Base-by-base conservation (phyloP, 2,113 vertebrate genomes). In the Dendropsophus ebraccatus region DNA sequence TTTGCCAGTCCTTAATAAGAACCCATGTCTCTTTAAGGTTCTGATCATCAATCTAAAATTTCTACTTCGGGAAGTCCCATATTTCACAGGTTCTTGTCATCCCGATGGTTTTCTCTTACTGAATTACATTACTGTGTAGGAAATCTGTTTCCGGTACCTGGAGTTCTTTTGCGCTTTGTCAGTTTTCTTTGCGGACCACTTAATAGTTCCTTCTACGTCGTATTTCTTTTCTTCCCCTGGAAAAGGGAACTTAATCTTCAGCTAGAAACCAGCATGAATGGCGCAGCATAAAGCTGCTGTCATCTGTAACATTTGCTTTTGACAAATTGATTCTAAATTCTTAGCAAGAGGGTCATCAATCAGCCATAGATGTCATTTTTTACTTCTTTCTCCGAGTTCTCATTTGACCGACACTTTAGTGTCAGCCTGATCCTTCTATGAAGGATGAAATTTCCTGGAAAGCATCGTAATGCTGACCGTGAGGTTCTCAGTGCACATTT, bases 241-340 rank as follows among this genome's bases (percentile, higher is more conserved):
- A 50, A 77, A 54, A 21, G 49, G 16, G 25, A 50, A 28, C n/a
- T 28, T 75, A 76, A 76, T 25, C 25, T 75, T 50, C 25, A 28
- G n/a, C n/a, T 32, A 12, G 28, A 77, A 77, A 54, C 41, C 73
- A 28, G 45, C 45, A 50, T 25, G 23, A 49, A 28, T 17, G 45
- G 10, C 72, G 1, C 11, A 12, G 41, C 2, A 32, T 50, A 49
- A 75, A 75, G n/a, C 4, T 74, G 47, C 41, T 50, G 73, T 49
- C 72, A 49, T 50, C 73, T 75, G 13, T 49, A 28, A 50, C 45
- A 74, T 75, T 50, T 75, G n/a, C 23, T 75, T 41, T 49, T 75
- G 41, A 75, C 13, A 49, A 75, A 75, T 75, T 49, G 45, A 49
- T 75, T 49, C 45, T 74, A 2, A 75, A 49, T 45, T 75, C n/a